Evolutionary conservation across 2,888 invertebrate species (phyloP), one percentile per base, ranked within the genome.

Genomic region (Philereme vetulata): DNA sequence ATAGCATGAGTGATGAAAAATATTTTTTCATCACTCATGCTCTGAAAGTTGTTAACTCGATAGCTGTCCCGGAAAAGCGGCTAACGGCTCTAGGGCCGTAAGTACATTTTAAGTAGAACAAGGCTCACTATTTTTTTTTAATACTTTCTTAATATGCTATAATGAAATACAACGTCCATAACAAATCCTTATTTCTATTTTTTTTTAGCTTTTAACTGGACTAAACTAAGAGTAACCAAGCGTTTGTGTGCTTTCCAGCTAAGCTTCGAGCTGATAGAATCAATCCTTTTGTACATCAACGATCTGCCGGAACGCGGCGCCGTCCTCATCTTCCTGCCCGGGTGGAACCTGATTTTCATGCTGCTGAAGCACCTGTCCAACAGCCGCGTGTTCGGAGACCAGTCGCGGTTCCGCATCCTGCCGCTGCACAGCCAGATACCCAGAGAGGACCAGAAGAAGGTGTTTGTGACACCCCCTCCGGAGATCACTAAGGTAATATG

Each of bases 361-460:
- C 91, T 99, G 52, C 95, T 98, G 95, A 96, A 96, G 79, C 96
- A 95, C 76, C 91, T 99, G 38, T 69, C 64, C 9, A 95, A 96
- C 74, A 96, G 96, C 80, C 93, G 72, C 0, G 78, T 82, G 32
- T 97, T 97, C 81, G 95, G 96, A 67, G 88, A 93, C 74, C 66
- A 71, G 4, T 80, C 92, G 0, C 88, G 93, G 35, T 99, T 96
- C 80, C 86, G 94, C 3, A 95, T 99, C 55, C 92, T 99, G 65
- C 99, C 99, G 0, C 93, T 99, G n/a, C 99, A 99, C 86, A 99
- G 99, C 2, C 99, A 99, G 88, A 95, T 99, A 68, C 98, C 99
- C 0, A 93, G 98, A 47, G 98, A 98, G 67, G 99, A 99, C 79
- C 99, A 99, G 86, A 95, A 96, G 65, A 95, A 94, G 78, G 99